These are phyloP conservation scores for Campopleginae sp. DNA, from an alignment of 2,888 invertebrate species.

Conservation along the genomic window DNA sequence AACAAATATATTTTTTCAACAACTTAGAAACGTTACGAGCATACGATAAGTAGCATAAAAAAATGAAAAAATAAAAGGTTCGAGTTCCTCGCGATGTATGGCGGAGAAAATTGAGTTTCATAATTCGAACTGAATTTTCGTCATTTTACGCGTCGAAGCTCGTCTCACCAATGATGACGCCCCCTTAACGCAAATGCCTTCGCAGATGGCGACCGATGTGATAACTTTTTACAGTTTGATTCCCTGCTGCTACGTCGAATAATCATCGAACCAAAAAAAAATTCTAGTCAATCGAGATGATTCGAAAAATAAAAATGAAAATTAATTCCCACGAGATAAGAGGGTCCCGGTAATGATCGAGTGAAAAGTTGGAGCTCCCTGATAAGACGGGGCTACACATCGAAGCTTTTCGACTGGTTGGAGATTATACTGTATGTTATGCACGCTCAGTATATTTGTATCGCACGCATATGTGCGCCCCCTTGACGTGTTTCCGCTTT, in stretches of 20 bases:
- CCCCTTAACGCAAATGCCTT: neutral
- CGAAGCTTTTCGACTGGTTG: constrained; percentile 13
- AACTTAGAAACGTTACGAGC: neutral
- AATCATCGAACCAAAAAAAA: neutral
- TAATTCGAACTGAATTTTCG: neutral
- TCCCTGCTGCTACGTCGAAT: neutral
- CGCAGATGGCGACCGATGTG: neutral
- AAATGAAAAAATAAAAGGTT: neutral
- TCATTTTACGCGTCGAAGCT: neutral
- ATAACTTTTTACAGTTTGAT: neutral
- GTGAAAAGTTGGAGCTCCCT: neutral
- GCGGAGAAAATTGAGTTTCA: neutral
- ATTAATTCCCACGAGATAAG: neutral
- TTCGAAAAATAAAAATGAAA: neutral
- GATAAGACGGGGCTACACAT: neutral
- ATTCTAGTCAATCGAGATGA: neutral
- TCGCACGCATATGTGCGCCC: constrained; percentile 64
- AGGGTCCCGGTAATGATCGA: neutral
- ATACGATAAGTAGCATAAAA: neutral
- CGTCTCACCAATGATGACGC: neutral
- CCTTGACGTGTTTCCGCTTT: constrained; percentile 64
- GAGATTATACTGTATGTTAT: constrained; percentile 38
- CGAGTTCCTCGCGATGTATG: neutral
- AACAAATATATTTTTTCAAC: neutral
- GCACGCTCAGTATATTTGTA: constrained; percentile 32